Base-by-base conservation (phyloP, 2,888 invertebrate genomes). In the Fissipunctia ypsillon region DNA sequence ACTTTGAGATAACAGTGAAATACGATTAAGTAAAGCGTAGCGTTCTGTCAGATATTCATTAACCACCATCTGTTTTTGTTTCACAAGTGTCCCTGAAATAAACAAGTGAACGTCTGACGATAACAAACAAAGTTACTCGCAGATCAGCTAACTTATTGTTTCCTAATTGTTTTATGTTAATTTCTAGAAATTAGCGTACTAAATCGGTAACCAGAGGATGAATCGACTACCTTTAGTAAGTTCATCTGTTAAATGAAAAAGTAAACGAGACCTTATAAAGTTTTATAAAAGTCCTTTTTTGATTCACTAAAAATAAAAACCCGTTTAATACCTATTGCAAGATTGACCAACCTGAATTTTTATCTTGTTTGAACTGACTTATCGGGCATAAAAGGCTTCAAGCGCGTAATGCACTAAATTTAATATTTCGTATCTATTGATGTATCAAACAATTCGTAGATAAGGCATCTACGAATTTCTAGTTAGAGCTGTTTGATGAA, bases 1-100 rank as follows among this genome's bases (percentile, higher is more conserved):
- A 5, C 0, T 66, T 31, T 19, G 4, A 19, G 12, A 0, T 59
- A 19, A 19, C 59, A 52, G 0, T 69, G 3, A n/a, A 14, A 5
- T 35, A 61, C 4, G 14, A 16, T 57, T n/a, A 31, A 22, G 22
- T 66, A 28, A 54, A 38, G 28, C 35, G 22, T 7, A 41, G 35
- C 28, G 25, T 71, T 73, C 56, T 67, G 71, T 73, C 52, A 73
- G 69, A n/a, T 76, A 65, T 75, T 52, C 19, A 67, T n/a, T 70
- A 64, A 60, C 14, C 10, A 77, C 66, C 88, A 88, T 88, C 73
- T 90, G 88, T 90, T 90, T 83, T 89, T 88, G 87, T 87, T 90
- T 89, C 80, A 65, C 63, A 57, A 0, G 22, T 75, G 90, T 73
- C 90, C 91, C 84, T 91, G 90, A 92, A 89, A 87, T 83, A 90